Evolutionary conservation across 1,140 invertebrate genomes (phyloP).

Genomic region (Thaumetopoea pityocampa): DNA sequence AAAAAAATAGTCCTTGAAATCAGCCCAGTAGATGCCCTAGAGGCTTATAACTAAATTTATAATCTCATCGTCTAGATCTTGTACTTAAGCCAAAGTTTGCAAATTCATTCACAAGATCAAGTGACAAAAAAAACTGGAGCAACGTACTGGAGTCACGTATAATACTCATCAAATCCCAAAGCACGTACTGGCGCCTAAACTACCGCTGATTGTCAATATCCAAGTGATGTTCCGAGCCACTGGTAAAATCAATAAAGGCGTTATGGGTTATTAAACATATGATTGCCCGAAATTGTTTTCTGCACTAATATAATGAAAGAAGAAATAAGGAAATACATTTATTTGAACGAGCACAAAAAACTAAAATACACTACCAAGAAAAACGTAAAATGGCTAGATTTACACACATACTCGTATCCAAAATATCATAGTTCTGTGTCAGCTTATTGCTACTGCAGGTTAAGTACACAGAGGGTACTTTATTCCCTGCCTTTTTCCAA

Average conservation of each 20-base stretch:
- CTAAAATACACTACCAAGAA: too few relatives aligned
- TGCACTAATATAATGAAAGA: conserved; percentile 42
- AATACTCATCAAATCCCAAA: conserved; percentile 50
- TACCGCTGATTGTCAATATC: conserved; percentile 74
- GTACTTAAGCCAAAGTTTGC: conserved; percentile 43
- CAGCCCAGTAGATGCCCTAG: too few relatives aligned
- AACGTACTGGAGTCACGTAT: conserved; percentile 69
- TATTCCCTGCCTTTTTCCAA: too few relatives aligned
- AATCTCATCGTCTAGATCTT: conserved; percentile 33
- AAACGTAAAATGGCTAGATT: too few relatives aligned
- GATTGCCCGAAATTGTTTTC: conserved; percentile 46
- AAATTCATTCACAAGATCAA: conserved; percentile 67
- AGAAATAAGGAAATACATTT: conserved; percentile 10
- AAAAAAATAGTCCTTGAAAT: too few relatives aligned
- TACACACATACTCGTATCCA: too few relatives aligned
- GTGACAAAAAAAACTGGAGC: conserved; percentile 69
- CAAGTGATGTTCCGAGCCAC: conserved; percentile 50
- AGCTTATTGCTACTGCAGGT: too few relatives aligned
- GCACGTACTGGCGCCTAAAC: conserved; percentile 69
- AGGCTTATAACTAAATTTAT: too few relatives aligned
- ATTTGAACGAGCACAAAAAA: too few relatives aligned
- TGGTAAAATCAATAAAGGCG: conserved; percentile 61
- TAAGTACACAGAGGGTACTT: too few relatives aligned
- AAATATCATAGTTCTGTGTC: too few relatives aligned
- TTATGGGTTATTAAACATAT: conserved; percentile 50